Percentiles rank a stretch among this genome's conserved stretches.
phyloP scores from a whole-genome alignment of 2,888 invertebrate species.

The Adineta ricciae region DNA sequence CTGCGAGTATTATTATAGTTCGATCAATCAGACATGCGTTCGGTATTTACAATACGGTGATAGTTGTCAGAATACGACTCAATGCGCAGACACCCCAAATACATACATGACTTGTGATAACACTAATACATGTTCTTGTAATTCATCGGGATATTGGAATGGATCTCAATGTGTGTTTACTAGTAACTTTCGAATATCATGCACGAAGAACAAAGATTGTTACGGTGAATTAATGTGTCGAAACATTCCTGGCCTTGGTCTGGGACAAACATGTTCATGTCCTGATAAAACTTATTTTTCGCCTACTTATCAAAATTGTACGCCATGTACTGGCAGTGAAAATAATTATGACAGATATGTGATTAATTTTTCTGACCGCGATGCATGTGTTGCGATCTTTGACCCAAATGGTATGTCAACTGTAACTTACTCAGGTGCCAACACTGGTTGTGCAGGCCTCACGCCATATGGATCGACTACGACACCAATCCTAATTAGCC shows the following conservation, averaged over 20 bases:
- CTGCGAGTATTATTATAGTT: background rate
- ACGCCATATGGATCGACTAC: too few species aligned
- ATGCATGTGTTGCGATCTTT: background rate
- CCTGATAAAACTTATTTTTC: background rate
- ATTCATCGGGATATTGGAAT: background rate
- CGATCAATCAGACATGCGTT: background rate
- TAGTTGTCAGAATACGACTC: background rate
- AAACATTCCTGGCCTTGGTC: background rate
- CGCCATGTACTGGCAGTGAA: background rate
- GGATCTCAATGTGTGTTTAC: background rate
- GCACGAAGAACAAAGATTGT: background rate
- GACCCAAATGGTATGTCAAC: too few species aligned
- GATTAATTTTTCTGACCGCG: background rate
- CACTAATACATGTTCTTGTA: background rate
- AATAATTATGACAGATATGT: background rate
- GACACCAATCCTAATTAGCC: too few species aligned
- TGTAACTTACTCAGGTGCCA: background rate
- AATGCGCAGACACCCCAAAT: background rate
- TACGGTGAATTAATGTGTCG: background rate
- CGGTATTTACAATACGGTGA: background rate
- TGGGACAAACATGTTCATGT: background rate
- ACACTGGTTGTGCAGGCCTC: too few species aligned
- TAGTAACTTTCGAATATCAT: background rate
- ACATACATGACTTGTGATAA: background rate
- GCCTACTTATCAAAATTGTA: background rate